phyloP scores from a whole-genome alignment of 64 coral and sea anemone genomes.

The Anthopleura sola region DNA sequence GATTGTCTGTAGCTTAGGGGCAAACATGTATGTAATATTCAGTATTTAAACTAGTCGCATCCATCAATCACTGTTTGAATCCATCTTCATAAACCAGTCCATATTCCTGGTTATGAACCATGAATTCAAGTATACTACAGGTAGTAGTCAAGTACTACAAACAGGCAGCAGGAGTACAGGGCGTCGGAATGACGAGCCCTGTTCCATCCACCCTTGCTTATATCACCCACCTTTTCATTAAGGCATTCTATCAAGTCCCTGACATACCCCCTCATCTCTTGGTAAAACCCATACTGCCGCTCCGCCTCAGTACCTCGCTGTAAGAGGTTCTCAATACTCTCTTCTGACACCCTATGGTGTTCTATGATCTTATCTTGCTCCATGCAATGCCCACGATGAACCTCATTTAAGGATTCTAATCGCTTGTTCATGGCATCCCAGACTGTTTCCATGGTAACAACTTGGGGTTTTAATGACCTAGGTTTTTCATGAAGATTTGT shows the following conservation, averaged over 20 bases:
- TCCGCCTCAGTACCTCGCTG: conserved; percentile 71
- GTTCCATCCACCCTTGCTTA: conserved; percentile 35
- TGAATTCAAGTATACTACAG: neutral
- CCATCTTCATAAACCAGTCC: neutral
- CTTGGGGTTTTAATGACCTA: conserved; percentile 32
- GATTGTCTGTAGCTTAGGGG: too few species aligned
- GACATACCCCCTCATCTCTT: conserved; percentile 99
- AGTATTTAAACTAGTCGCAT: too few species aligned
- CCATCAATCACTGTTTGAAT: neutral
- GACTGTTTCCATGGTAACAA: conserved; percentile 78
- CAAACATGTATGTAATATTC: too few species aligned
- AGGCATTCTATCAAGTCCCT: conserved; percentile 99
- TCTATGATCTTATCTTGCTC: conserved; percentile 75
- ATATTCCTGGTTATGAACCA: conserved; percentile 1
- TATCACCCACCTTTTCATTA: conserved; percentile 99
- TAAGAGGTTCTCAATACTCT: conserved; percentile 63
- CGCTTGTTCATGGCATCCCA: conserved; percentile 77
- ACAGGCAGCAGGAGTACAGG: conserved; percentile 12
- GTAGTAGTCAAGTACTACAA: conserved; percentile 1
- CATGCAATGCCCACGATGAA: conserved; percentile 70
- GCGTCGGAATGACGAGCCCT: neutral
- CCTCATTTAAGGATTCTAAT: conserved; percentile 70
- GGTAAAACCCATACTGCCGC: conserved; percentile 88
- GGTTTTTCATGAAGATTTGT: neutral
- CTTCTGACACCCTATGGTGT: conserved; percentile 69